These are phyloP conservation scores for Ctenomys sociabilis DNA, from an alignment of 2,113 vertebrate species.

Conservation along the genomic window DNA sequence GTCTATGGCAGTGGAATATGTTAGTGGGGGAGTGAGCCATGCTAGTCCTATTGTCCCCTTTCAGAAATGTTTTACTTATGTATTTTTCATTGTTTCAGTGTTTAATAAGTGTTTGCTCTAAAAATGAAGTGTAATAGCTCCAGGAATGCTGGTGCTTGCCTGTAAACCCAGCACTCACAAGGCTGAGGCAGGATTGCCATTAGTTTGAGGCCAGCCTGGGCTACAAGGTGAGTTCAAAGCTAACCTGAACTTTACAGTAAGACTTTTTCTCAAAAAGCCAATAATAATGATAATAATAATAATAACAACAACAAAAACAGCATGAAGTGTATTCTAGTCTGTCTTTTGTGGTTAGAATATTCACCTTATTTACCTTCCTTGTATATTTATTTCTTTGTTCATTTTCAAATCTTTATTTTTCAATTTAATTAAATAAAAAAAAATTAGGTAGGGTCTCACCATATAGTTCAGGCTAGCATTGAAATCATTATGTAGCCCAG, in stretches of 20 bases:
- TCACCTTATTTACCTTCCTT: not conserved
- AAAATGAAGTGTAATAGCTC: not conserved
- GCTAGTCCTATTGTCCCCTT: not conserved
- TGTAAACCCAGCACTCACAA: not conserved
- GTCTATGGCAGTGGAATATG: not conserved
- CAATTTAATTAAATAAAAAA: not conserved
- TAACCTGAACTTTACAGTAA: not conserved
- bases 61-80: not conserved
- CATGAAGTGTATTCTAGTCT: not conserved
- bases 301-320: no score
- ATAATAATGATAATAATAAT: not conserved
- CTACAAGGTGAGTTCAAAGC: not conserved
- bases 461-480: not conserved
- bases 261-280: not conserved
- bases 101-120: slow-evolving; percentile 24
- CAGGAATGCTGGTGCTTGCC: not conserved
- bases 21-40: not conserved
- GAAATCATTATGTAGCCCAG: not conserved
- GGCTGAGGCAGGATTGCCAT: not conserved
- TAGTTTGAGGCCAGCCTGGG: not conserved
- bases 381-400: not conserved
- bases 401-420: not conserved
- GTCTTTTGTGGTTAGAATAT: slow-evolving; percentile 5
- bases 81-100: not conserved
- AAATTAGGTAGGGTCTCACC: not conserved